These are phyloP conservation scores for Onychomys leucogaster DNA, from an alignment of 2,797 vertebrate genomes.

Conservation along the genomic window DNA sequence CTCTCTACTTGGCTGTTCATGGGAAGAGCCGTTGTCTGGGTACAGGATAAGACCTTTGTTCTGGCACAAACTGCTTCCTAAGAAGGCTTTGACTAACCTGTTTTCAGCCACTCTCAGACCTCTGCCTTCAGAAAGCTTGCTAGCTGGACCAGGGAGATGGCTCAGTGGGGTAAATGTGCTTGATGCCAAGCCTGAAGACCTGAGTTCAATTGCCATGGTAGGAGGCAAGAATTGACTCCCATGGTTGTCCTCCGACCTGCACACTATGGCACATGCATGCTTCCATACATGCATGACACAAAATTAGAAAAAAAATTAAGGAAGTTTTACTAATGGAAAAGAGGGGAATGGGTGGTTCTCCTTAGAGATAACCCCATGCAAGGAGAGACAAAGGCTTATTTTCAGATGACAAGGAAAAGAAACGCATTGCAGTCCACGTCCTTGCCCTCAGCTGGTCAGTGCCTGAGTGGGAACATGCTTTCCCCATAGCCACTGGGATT, in stretches of 20 bases:
- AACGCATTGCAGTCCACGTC: neutral
- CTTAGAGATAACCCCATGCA: neutral
- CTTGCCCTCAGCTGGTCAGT: neutral
- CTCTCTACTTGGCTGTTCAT: neutral
- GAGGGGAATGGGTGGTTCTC: neutral
- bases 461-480: neutral
- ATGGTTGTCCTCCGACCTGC: neutral
- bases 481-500: neutral
- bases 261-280: neutral
- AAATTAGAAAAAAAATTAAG: neutral
- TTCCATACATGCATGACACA: neutral
- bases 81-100: neutral
- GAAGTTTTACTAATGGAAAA: neutral
- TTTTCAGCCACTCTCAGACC: neutral
- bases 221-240: neutral
- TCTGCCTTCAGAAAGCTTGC: neutral
- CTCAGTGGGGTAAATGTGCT: neutral
- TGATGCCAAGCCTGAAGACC: neutral
- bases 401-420: slow-evolving; percentile 9
- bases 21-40: neutral
- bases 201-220: neutral
- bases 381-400: neutral
- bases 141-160: neutral
- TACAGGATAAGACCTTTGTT: neutral
- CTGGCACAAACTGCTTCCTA: neutral